Base-by-base conservation (phyloP, 2,888 invertebrate species). In the Drosophila basisetae region DNA sequence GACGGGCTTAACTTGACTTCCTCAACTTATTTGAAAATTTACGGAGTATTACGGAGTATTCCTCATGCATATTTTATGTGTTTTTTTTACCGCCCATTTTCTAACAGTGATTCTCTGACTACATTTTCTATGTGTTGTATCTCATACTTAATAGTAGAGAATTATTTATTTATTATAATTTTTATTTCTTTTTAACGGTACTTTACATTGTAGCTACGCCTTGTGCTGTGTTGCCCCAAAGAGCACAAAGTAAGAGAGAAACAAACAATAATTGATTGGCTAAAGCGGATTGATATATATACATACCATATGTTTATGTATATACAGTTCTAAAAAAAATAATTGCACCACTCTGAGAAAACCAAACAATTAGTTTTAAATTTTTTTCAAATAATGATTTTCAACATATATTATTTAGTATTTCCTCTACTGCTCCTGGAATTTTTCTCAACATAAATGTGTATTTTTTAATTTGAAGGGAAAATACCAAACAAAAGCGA, bases 181-280 rank as follows among this genome's bases (percentile, higher is more conserved):
- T 60, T 71, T 67, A 47, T 78, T 77, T 68, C 39, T 50, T 68
- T 64, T 83, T 68, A 90, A 84, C 85, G 91, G 91, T 91, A 91
- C 92, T 89, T 91, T 90, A 89, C 88, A 90, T 90, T 88, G 92
- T 91, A 92, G 92, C 91, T 91, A 91, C 91, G 92, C 92, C 78
- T 90, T 79, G 80, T 83, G 75, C 77, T 68, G 65, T 80, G 69
- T 70, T 66, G 71, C 70, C 66, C 71, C 61, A 25, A 25, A 25
- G 68, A 67, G 66, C 76, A 68, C 79, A 76, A 73, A 73, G 67
- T 73, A 73, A 79, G 69, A 58, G 68, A 68, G 55, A 68, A 49
- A 62, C 64, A 76, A 68, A 72, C 68, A 68, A 76, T 62, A 82
- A 71, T 56, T 58, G 60, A 52, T 68, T 61, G 49, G 50, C 56